Percentiles rank a stretch among this genome's conserved stretches.
phyloP scores from a whole-genome alignment of 2,888 invertebrate species.

The Eupithecia centaureata region DNA sequence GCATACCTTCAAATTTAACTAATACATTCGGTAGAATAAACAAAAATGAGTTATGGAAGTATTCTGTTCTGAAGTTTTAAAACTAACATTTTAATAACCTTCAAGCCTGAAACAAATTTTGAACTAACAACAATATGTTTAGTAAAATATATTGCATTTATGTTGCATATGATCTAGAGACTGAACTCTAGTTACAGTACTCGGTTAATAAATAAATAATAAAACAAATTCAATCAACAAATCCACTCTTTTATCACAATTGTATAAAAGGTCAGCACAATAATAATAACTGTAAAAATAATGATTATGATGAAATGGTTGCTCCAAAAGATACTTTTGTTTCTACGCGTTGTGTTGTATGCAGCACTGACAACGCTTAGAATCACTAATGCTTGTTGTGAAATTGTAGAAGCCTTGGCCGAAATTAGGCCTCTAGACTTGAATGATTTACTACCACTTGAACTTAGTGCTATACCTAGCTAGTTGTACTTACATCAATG shows the following conservation, averaged over 20 bases:
- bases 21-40: too few relatives aligned
- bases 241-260: too few relatives aligned
- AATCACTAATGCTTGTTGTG: constrained; percentile 73
- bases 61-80: too few relatives aligned
- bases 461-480: constrained; percentile 1
- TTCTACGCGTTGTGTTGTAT: constrained; percentile 49
- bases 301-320: constrained; percentile 20
- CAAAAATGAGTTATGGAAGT: too few relatives aligned
- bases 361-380: constrained; percentile 54
- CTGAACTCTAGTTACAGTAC: constrained; percentile 38
- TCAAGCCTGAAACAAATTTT: constrained; percentile 16
- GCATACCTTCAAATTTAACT: too few relatives aligned
- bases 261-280: not conserved
- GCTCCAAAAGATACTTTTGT: constrained; percentile 58
- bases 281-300: not conserved
- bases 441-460: constrained; percentile 34
- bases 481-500: not conserved
- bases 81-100: too few relatives aligned
- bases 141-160: constrained; percentile 35
- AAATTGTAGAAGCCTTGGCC: constrained; percentile 73
- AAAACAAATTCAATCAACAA: too few relatives aligned
- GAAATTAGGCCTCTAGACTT: constrained; percentile 55
- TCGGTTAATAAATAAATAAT: too few relatives aligned
- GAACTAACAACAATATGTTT: constrained; percentile 32
- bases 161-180: constrained; percentile 41